phyloP scores from a whole-genome alignment of 1,140 invertebrate species.

The Xylocopa sonorina region DNA sequence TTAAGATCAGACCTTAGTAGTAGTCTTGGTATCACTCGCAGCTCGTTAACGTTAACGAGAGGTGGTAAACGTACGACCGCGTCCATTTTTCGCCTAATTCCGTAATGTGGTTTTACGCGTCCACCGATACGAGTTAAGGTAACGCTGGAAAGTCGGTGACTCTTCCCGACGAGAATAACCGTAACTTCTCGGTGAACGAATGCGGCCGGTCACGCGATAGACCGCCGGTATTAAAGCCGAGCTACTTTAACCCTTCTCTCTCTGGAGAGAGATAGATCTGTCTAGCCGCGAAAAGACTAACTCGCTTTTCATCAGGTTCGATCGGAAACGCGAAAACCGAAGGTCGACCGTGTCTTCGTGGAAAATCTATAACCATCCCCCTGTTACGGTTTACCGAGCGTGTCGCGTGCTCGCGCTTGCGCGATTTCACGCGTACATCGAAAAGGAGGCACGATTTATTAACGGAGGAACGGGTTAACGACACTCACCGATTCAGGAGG shows the following conservation, averaged over 20 bases:
- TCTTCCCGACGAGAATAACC: constrained; percentile 42
- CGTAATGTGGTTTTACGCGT: too few species aligned
- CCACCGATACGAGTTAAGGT: neutral
- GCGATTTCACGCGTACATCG: constrained; percentile 18
- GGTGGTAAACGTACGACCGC: too few species aligned
- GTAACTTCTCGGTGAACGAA: constrained; percentile 34
- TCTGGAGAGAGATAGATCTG: too few species aligned
- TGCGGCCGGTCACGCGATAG: constrained; percentile 51
- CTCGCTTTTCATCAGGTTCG: neutral
- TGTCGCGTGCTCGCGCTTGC: constrained; percentile 68
- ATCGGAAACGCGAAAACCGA: constrained; percentile 55
- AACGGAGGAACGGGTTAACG: too few species aligned
- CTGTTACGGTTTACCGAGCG: constrained; percentile 49
- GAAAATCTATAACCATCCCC: constrained; percentile 77
- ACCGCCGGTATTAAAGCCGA: constrained; percentile 39
- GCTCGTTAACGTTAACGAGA: too few species aligned
- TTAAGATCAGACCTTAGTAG: constrained; percentile 23
- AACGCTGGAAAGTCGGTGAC: constrained; percentile 52
- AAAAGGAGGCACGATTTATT: too few species aligned
- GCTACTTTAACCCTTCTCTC: too few species aligned
- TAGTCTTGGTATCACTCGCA: too few species aligned
- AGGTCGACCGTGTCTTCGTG: constrained; percentile 70
- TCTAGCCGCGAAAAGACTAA: too few species aligned
- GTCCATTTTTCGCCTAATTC: too few species aligned
- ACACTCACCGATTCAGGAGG: constrained; percentile 66